Base-by-base conservation (phyloP, 2,797 vertebrate genomes). In the Crenuchus spilurus region DNA sequence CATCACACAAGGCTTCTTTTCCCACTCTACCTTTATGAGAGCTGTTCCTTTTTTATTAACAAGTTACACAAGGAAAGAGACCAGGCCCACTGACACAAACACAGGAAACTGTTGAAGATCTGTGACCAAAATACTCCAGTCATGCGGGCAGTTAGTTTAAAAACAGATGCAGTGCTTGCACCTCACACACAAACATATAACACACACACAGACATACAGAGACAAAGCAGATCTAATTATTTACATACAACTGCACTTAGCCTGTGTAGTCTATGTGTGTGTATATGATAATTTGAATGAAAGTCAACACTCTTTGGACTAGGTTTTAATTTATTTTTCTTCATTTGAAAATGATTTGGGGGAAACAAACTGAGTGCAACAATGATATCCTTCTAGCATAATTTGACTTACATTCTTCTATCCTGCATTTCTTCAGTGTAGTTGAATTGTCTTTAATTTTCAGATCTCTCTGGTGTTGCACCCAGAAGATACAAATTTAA, bases 101-200 rank as follows among this genome's bases (percentile, higher is more conserved):
- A 75, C 54, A 69, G 67, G 71, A 64, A 67, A 72, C 73, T 75
- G 64, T 76, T 67, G 65, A 55, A 70, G 63, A 64, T 46, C 70
- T 80, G 78, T 78, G 72, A 81, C 80, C 69, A 69, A 81, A 78
- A 81, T 78, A 81, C 76, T 57, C 54, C 3, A 73, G 72, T 76
- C 80, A 81, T 81, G 76, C 64, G 70, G 72, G 74, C 26, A 35
- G 41, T 69, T 33, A 8, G 62, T 69, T 7, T 7, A 46, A 2
- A 46, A n/a, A 46, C 42, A 46, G 70, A 70, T 70, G 24, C 44
- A 37, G 60, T 62, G 66, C 52, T 44, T 63, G 57, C 54, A 18
- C 26, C 55, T 57, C 22, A 57, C 16, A n/a, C 52, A 61, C 13
- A n/a, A 6, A 22, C 14, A 42, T 10, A n/a, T 8, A 10, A 10